Evolutionary conservation across 2,113 vertebrate genomes (phyloP).

Genomic region (Lycocorax pyrrhopterus): DNA sequence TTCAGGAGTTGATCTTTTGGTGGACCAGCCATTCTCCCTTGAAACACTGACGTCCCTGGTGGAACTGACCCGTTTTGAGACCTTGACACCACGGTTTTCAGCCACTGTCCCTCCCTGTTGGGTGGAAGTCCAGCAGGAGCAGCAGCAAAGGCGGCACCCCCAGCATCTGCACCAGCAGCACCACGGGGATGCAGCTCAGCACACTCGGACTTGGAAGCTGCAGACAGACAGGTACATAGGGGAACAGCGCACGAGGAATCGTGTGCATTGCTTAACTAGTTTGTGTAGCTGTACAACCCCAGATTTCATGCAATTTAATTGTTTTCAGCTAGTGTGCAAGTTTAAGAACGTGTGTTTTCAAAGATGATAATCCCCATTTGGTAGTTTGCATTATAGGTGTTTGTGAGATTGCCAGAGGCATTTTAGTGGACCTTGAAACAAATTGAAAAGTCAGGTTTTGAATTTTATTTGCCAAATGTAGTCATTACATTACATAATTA

Average conservation of each 20-base stretch:
- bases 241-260: background rate
- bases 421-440: background rate
- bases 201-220: conserved; percentile 97
- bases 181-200: conserved; percentile 96
- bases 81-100: conserved; percentile 93
- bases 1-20: conserved; percentile 92
- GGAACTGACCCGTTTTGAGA: conserved; percentile 97
- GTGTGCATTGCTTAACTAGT: background rate
- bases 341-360: background rate
- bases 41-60: conserved; percentile 91
- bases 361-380: background rate
- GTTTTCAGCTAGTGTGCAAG: background rate
- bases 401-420: background rate
- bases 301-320: background rate
- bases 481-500: background rate
- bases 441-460: background rate
- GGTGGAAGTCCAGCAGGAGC: conserved; percentile 98
- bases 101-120: conserved; percentile 97
- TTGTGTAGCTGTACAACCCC: background rate
- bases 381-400: background rate
- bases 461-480: background rate
- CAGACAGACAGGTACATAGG: conserved; percentile 86
- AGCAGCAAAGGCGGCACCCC: conserved; percentile 94
- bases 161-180: conserved; percentile 98
- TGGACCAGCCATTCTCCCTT: conserved; percentile 88